phyloP scores from a whole-genome alignment of 2,797 vertebrate genomes.

The Rhynchotus rufescens region DNA sequence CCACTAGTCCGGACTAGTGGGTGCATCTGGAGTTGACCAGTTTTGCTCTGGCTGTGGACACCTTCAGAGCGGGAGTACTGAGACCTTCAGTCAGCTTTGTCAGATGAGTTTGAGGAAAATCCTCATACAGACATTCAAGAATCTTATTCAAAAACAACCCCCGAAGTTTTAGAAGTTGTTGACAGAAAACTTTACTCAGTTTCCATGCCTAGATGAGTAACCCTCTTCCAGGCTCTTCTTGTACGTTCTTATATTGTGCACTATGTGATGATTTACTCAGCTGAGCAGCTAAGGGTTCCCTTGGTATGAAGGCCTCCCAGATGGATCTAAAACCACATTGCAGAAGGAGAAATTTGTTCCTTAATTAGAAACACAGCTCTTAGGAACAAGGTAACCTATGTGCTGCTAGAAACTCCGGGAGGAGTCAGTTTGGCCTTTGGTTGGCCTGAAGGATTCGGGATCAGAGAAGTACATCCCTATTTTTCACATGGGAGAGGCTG shows the following conservation, averaged over 20 bases:
- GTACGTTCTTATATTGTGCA: neutral
- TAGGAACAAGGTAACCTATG: neutral
- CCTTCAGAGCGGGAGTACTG: neutral
- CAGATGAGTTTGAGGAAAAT: neutral
- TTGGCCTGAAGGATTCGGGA: neutral
- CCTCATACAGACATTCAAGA: neutral
- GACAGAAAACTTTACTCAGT: neutral
- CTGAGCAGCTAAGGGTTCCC: neutral
- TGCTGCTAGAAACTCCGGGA: neutral
- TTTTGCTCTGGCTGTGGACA: fast-evolving
- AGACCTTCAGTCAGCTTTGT: neutral
- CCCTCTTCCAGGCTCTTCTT: neutral
- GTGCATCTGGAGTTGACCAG: neutral
- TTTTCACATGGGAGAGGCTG: neutral
- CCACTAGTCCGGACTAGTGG: neutral
- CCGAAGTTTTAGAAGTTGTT: neutral
- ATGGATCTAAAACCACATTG: neutral
- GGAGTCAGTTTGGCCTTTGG: neutral
- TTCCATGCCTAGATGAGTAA: neutral
- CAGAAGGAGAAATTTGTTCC: neutral
- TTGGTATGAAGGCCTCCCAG: neutral
- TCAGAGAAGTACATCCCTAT: neutral
- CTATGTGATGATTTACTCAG: neutral
- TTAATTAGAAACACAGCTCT: neutral
- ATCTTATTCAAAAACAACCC: neutral